Evolutionary conservation across 2,888 invertebrate species (phyloP).

Genomic region (Pheosia gnoma): DNA sequence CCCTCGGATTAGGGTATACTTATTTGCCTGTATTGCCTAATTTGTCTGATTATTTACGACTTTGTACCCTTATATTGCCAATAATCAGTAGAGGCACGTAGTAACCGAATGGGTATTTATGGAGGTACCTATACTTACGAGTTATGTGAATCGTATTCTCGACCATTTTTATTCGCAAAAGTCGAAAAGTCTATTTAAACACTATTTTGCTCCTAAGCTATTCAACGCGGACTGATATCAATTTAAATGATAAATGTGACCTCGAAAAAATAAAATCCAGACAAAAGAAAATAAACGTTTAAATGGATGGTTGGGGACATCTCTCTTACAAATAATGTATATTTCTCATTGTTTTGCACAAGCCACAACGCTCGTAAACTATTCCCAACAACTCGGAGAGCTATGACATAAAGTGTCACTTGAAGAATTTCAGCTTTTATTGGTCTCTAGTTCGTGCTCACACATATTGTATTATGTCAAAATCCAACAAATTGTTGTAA

Average conservation of each 20-base stretch:
- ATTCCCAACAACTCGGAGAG: neutral
- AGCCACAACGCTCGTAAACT: slow-evolving; percentile 1
- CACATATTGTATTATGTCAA: neutral
- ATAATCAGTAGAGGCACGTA: slow-evolving; percentile 2
- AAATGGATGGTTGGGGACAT: neutral
- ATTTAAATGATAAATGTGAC: neutral
- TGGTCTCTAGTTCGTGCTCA: neutral
- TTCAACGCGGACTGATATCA: neutral
- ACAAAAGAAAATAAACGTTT: neutral
- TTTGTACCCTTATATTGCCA: slow-evolving; percentile 8
- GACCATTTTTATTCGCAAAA: neutral
- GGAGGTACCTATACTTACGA: neutral
- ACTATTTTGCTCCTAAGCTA: neutral
- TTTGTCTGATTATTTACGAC: slow-evolving; percentile 16
- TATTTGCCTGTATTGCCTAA: slow-evolving; percentile 15
- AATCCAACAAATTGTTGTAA: neutral
- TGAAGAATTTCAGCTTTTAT: neutral
- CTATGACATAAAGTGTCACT: neutral
- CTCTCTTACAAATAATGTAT: neutral
- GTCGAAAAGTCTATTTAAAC: neutral
- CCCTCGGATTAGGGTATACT: slow-evolving; percentile 17
- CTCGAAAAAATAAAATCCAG: neutral
- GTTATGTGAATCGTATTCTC: slow-evolving; percentile 1
- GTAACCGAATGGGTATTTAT: neutral
- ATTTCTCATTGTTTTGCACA: neutral